These are phyloP conservation scores for Peromyscus polionotus DNA, from an alignment of 2,113 vertebrate species.

Conservation along the genomic window DNA sequence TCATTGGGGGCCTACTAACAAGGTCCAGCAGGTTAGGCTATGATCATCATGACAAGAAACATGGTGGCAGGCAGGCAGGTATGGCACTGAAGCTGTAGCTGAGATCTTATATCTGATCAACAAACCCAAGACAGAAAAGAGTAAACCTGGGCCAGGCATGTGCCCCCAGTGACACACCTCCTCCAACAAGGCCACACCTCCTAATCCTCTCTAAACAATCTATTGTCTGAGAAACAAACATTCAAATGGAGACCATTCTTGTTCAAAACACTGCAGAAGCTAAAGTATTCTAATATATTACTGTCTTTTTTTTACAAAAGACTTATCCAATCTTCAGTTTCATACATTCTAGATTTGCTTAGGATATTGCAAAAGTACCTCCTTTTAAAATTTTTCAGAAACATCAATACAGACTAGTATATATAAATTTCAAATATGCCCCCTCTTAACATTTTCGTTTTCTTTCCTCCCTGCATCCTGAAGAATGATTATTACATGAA, in stretches of 20 bases:
- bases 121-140: not conserved
- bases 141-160: not conserved
- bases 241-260: not conserved
- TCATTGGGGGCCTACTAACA: too few species aligned
- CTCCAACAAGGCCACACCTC: not conserved
- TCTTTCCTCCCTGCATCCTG: not conserved
- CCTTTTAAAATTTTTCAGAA: not conserved
- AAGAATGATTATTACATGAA: not conserved
- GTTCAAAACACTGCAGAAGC: not conserved
- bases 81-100: too few species aligned
- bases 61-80: not conserved
- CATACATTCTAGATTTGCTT: not conserved
- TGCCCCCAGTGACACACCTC: not conserved
- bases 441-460: slow-evolving; percentile 1
- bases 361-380: not conserved
- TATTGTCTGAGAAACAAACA: not conserved
- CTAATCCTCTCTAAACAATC: not conserved
- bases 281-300: not conserved
- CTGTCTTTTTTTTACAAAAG: not conserved
- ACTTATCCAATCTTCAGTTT: not conserved
- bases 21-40: too few species aligned
- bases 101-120: not conserved
- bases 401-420: not conserved
- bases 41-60: too few species aligned
- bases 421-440: not conserved